Percentiles rank a stretch among this genome's conserved stretches.
These are phyloP conservation scores for Notamacropus eugenii DNA, from an alignment of 2,797 vertebrate species.

Conservation along the genomic window DNA sequence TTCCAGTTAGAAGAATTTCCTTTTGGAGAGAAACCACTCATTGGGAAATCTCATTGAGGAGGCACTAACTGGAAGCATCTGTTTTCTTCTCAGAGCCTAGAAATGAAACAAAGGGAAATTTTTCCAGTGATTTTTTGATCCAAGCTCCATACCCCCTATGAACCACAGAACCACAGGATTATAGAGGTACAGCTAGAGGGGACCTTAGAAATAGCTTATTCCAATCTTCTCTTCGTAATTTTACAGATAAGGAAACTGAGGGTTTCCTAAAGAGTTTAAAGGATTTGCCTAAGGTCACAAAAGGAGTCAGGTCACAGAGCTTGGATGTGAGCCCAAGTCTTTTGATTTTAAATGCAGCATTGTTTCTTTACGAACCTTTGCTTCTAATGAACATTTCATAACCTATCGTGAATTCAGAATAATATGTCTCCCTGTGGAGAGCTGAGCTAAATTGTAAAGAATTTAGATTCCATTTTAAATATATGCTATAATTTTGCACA, in stretches of 20 bases:
- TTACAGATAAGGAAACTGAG: neutral
- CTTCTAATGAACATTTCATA: neutral
- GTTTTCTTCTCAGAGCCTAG: too few species aligned
- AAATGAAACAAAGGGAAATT: too few species aligned
- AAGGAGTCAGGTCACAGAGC: neutral
- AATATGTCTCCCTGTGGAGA: neutral
- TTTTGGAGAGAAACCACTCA: too few species aligned
- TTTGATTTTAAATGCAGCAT: neutral
- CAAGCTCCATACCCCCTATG: too few species aligned
- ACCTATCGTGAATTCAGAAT: neutral
- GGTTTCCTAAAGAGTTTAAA: neutral
- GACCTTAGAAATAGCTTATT: too few species aligned
- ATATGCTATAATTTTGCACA: neutral
- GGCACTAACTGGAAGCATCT: too few species aligned
- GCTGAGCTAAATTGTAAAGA: neutral
- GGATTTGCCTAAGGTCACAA: accelerated
- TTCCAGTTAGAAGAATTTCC: too few species aligned
- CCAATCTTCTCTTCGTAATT: neutral
- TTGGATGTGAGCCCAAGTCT: neutral
- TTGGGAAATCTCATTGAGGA: too few species aligned
- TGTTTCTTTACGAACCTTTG: neutral
- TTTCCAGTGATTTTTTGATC: too few species aligned
- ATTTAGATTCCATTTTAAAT: neutral
- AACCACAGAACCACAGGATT: too few species aligned
- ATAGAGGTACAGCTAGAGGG: too few species aligned